Evolutionary conservation across 1,140 invertebrate species (phyloP).

Genomic region (Carcinoscorpius rotundicauda): DNA sequence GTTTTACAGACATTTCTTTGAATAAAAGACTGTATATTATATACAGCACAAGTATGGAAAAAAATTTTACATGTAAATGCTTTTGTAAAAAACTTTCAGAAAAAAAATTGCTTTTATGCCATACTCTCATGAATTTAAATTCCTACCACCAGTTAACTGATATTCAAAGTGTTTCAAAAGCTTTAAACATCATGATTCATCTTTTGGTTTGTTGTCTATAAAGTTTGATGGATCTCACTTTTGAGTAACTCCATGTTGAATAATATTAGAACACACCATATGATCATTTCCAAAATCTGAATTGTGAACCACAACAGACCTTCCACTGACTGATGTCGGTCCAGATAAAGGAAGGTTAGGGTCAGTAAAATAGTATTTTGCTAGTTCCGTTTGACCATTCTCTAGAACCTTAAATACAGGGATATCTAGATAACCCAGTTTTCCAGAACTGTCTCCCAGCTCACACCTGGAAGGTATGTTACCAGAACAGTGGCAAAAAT

Average conservation of each 20-base stretch:
- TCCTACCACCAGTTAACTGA: no score
- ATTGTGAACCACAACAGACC: conserved; percentile 70
- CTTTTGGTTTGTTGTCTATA: no score
- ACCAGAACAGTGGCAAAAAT: conserved; percentile 26
- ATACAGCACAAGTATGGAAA: no score
- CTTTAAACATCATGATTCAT: no score
- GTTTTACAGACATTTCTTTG: no score
- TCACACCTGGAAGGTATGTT: conserved; percentile 71
- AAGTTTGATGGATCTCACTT: no score
- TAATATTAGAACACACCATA: conserved; percentile 24
- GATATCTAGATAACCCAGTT: conserved; percentile 70
- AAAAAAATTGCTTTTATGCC: no score
- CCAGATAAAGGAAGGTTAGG: conserved; percentile 72
- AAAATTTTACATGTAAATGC: no score
- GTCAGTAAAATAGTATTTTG: conserved; percentile 47
- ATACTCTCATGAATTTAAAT: no score
- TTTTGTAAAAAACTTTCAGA: no score
- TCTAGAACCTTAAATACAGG: conserved; percentile 20
- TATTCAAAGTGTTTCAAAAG: no score
- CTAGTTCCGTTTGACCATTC: conserved; percentile 11
- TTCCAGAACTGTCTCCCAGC: conserved; percentile 73
- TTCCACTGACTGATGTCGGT: conserved; percentile 56
- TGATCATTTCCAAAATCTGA: conserved; percentile 31
- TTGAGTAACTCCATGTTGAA: conserved; percentile 12
- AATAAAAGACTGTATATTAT: no score